Base-by-base conservation (phyloP, 2,797 vertebrate species). In the Calcarius lapponicus region DNA sequence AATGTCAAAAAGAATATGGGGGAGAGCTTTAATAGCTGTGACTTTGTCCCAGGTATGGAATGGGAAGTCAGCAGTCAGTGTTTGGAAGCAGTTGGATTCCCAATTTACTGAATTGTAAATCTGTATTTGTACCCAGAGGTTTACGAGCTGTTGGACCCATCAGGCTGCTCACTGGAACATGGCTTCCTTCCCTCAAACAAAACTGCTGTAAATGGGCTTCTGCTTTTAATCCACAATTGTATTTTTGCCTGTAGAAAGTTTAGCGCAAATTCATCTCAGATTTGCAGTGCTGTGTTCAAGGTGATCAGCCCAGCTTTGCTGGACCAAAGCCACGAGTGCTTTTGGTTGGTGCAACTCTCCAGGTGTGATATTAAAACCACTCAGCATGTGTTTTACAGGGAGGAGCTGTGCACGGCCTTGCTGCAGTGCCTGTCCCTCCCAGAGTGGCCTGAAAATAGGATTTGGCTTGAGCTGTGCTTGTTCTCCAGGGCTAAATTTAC, bases 401-500 rank as follows among this genome's bases (percentile, higher is more conserved):
- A 28, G 8, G 40, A 34, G 43, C 42, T 45, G 32, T 56, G 66
- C 70, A 64, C 53, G 66, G 48, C 48, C 79, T 32, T 0, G 1
- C 80, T 58, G 51, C 87, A 64, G 75, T 2, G 65, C n/a, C 45
- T 32, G 61, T 22, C 42, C 66, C 71, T 91, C 86, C 0, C 0
- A 29, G 38, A 93, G 47, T 2, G 24, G 53, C 73, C 86, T 3
- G 12, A 38, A 84, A 96, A 92, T 88, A 85, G 80, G 76, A 70
- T 66, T 93, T 95, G 89, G 73, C 91, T 53, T 15, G 58, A 79
- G 73, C 62, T 5, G 4, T 0, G 7, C 8, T 51, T 31, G 54
- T 75, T 91, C 71, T 74, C 22, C 85, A 50, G 28, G 67, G 85
- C 90, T 81, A 31, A 72, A 91, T 96, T 83, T 81, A 69, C 85